Evolutionary conservation across 2,888 invertebrate species (phyloP).

Genomic region (Corbicula japonica): DNA sequence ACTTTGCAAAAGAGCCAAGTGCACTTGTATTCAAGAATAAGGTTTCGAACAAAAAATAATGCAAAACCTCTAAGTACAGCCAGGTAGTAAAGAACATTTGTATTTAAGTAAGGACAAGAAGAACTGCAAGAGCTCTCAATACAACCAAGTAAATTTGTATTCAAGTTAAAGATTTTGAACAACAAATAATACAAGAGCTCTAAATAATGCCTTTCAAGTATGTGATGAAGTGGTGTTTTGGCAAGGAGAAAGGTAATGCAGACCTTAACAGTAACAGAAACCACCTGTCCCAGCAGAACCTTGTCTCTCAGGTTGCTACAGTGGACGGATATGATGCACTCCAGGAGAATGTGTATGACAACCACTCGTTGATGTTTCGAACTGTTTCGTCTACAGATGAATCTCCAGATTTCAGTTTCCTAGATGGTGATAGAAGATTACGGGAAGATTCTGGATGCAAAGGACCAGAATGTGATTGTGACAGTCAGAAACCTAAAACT

Average conservation of each 20-base stretch:
- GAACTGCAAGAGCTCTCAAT: too few species aligned
- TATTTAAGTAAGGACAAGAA: too few species aligned
- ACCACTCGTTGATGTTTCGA: constrained; percentile 38
- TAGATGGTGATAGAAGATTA: too few species aligned
- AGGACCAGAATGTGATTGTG: constrained; percentile 15
- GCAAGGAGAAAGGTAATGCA: not conserved
- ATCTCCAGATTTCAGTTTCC: constrained; percentile 27
- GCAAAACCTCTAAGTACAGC: too few species aligned
- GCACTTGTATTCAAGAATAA: too few species aligned
- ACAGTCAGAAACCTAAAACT: not conserved
- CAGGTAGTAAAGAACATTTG: too few species aligned
- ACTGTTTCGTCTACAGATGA: constrained; percentile 46
- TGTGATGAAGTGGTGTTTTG: constrained; percentile 35
- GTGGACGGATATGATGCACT: constrained; percentile 23
- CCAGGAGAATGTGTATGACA: constrained; percentile 42
- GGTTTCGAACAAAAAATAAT: too few species aligned
- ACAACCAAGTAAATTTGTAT: too few species aligned
- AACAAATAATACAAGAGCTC: too few species aligned
- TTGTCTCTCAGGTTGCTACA: constrained; percentile 32
- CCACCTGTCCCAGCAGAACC: constrained; percentile 31
- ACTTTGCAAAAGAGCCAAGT: too few species aligned
- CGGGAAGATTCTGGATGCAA: too few species aligned
- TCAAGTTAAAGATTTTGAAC: too few species aligned
- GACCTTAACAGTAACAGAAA: constrained; percentile 19
- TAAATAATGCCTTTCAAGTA: constrained; percentile 29